Base-by-base conservation (phyloP, 2,888 invertebrate species). In the Rhagium mordax region DNA sequence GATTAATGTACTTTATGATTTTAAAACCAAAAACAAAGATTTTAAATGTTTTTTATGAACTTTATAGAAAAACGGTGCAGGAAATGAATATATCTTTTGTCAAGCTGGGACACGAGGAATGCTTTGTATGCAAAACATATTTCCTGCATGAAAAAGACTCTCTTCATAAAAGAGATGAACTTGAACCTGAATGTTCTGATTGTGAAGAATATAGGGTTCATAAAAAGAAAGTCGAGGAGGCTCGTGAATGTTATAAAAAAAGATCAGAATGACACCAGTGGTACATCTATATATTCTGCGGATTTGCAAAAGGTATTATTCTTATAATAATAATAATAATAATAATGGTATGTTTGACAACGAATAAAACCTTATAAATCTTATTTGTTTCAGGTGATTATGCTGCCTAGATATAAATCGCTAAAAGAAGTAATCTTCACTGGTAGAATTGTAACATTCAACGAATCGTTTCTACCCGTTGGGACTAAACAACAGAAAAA, bases 1-100 rank as follows among this genome's bases (percentile, higher is more conserved):
- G n/a, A n/a, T n/a, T 24, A 24, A 24, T 24, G 24, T 61, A 41
- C n/a, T n/a, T 20, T 8, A 29, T 5, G 47, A 61, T 47, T 20
- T 61, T 47, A 13, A 61, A 61, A 29, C 59, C 8, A 1, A 47
- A 48, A 20, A 62, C 15, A 48, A 47, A 62, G n/a, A 62, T 48
- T 47, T 47, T 49, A 49, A 49, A 49, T 49, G 49, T 49, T 49
- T 48, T n/a, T 18, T 62, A 62, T 21, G 62, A 62, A 47, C 21
- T 62, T 21, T 62, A 62, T 62, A 47, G 62, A 21, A 62, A 62
- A 48, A 5, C 47, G 15, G 62, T 62, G 47, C 47, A 47, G 48
- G 62, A 20, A 41, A 60, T 60, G 60, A 60, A 60, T 41, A 60
- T 60, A 15, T 33, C 29, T 20, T 60, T 60, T 16, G 27, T 41